Conservation (phyloP, 2,888 invertebrate genomes). For the Dromius quadrimaculatus region DNA sequence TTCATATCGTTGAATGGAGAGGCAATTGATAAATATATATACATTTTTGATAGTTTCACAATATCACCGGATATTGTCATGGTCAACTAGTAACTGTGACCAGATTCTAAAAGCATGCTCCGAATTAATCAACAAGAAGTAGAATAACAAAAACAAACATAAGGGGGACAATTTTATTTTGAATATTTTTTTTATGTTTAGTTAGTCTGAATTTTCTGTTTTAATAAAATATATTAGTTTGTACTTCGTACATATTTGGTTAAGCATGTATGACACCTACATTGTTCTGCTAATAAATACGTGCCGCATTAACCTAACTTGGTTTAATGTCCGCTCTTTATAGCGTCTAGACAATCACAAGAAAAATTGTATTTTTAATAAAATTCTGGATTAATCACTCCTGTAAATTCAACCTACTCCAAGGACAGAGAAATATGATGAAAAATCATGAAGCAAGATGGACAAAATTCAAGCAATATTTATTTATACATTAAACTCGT, state of each 20-base stretch:
- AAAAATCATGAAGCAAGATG: constrained; percentile 6
- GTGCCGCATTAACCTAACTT: constrained; percentile 2
- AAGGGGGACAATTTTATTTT: too few relatives aligned
- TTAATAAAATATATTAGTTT: too few relatives aligned
- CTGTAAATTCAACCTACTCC: background rate
- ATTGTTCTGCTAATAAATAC: too few relatives aligned
- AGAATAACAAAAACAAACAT: too few relatives aligned
- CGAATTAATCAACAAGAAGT: too few relatives aligned
- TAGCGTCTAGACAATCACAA: constrained; percentile 9
- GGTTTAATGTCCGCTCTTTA: constrained; percentile 3
- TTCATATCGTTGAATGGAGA: too few relatives aligned
- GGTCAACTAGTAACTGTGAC: constrained; percentile 15
- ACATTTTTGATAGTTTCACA: constrained; percentile 46
- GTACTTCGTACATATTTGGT: too few relatives aligned
- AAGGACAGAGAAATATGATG: constrained; percentile 8
- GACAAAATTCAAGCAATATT: constrained; percentile 35
- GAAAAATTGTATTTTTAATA: constrained; percentile 19
- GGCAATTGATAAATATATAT: too few relatives aligned
- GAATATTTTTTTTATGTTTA: too few relatives aligned
- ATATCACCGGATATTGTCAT: constrained; percentile 42
- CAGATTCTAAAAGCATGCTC: constrained; percentile 30
- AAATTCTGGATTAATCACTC: constrained; percentile 19
- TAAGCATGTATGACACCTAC: too few relatives aligned
- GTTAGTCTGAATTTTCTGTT: too few relatives aligned
- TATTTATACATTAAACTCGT: constrained; percentile 38